Conservation (phyloP, 1,140 invertebrate genomes). For the Drosophila chauvacae region DNA sequence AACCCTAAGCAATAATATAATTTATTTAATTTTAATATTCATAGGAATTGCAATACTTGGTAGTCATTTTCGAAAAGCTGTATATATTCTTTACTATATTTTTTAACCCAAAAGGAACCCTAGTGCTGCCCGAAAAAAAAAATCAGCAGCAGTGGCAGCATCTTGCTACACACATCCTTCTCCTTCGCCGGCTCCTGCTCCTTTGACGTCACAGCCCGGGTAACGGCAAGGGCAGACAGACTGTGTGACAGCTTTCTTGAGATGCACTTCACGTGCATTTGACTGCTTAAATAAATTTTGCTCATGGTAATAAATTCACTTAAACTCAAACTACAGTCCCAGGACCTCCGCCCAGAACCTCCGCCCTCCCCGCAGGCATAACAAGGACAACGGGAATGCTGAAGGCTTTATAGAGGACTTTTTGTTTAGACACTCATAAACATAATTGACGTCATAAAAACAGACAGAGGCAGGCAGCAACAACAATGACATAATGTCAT, state of each 20-base stretch:
- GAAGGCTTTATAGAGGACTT: constrained; percentile 72
- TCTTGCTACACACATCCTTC: constrained; percentile 46
- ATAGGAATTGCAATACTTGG: not conserved
- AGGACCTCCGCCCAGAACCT: not conserved
- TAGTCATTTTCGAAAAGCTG: accelerated
- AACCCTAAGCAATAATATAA: not conserved
- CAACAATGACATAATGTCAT: constrained; percentile 80
- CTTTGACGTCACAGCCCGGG: constrained; percentile 2
- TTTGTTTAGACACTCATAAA: constrained; percentile 83
- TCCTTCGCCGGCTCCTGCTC: constrained; percentile 9
- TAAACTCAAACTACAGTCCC: constrained; percentile 71
- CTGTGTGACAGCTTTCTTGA: constrained; percentile 75
- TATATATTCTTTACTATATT: too few relatives aligned
- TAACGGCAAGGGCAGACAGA: not conserved
- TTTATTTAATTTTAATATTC: not conserved
- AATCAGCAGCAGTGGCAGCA: constrained; percentile 5
- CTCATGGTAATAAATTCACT: constrained; percentile 82
- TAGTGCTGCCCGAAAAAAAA: constrained; percentile 25
- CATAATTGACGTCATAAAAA: constrained; percentile 83
- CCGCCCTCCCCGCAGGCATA: constrained; percentile 1
- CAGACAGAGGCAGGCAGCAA: constrained; percentile 57
- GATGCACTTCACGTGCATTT: constrained; percentile 81
- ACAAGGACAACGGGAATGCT: constrained; percentile 41
- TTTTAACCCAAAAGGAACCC: not conserved
- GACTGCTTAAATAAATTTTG: constrained; percentile 82